These are phyloP conservation scores for Drosophila glabriapex DNA, from an alignment of 2,888 invertebrate genomes.

Conservation along the genomic window DNA sequence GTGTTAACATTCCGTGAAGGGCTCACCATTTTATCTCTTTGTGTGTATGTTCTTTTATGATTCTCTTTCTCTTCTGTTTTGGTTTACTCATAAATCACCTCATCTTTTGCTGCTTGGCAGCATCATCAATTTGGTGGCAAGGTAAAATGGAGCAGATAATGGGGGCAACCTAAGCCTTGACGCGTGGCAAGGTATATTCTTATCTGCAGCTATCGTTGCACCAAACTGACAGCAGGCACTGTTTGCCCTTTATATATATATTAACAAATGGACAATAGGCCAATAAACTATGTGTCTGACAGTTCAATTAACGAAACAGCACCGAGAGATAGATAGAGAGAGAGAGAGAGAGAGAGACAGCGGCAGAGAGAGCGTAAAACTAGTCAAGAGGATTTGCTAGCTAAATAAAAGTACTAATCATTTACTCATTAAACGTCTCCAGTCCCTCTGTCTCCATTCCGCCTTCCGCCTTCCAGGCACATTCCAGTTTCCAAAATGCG, in stretches of 20 bases:
- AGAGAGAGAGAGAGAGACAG: not conserved
- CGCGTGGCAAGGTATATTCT: constrained; percentile 31
- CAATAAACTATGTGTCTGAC: constrained; percentile 47
- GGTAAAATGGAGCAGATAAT: constrained; percentile 17
- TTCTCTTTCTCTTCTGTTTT: not conserved
- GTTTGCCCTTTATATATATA: constrained; percentile 14
- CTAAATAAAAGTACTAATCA: constrained; percentile 71
- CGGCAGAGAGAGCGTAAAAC: constrained; percentile 13
- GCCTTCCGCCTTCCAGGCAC: not conserved
- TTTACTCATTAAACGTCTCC: constrained; percentile 71
- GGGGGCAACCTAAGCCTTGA: constrained; percentile 16
- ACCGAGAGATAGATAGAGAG: not conserved
- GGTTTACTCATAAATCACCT: constrained; percentile 51
- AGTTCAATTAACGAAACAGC: constrained; percentile 52
- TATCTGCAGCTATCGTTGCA: constrained; percentile 33
- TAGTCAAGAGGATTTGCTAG: constrained; percentile 39
- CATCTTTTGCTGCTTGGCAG: constrained; percentile 20
- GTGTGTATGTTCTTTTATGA: not conserved
- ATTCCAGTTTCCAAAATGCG: constrained; percentile 22
- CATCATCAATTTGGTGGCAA: constrained; percentile 52
- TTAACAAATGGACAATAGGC: constrained; percentile 28
- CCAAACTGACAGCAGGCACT: constrained; percentile 6
- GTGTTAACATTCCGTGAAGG: constrained; percentile 1
- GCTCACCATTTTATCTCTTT: constrained; percentile 17
- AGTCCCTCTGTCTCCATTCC: not conserved